Base-by-base conservation (phyloP, 2,797 vertebrate genomes). In the Triplophysa yarkandensis region DNA sequence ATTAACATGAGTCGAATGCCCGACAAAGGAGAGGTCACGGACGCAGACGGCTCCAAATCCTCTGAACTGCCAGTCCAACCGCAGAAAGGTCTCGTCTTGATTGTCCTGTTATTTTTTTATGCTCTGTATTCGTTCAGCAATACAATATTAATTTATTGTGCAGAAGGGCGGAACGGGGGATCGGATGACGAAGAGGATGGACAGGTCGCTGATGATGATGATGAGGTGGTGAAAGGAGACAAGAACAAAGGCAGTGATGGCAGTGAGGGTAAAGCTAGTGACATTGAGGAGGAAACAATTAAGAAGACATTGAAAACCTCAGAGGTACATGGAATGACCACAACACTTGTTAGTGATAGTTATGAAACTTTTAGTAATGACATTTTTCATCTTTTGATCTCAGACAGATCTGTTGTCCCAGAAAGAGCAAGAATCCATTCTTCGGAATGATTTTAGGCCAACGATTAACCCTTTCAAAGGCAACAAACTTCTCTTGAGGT, bases 401-500 rank as follows among this genome's bases (percentile, higher is more conserved):
- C 88, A 98, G 95, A 82, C 93, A 89, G 93, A 94, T 28, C 89
- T 92, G 6, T 88, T 98, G 62, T 95, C 95, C 36, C 84, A 91
- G 41, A 90, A 89, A 4, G 97, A 98, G 90, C 91, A 92, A 71
- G 94, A 94, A 46, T 97, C 95, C 66, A 90, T 99, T 70, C 88
- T 98, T 79, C 93, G 91, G n/a, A 99, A 98, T 14, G 95, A 98
- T 73, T 90, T 92, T 62, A 91, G 97, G n/a, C 93, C 94, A 5
- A 92, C 92, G 41, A 90, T 90, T 84, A 95, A 93, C 86, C 85
- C 94, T 44, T 95, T 95, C 81, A 98, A 96, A 91, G 96, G 95
- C 87, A 98, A 98, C 87, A 95, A 94, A 36, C 91, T 99, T 0
- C 88, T 95, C 73, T 91, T 99, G 87, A 94, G 97, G 74, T 95